Conservation (phyloP, 2,113 vertebrate genomes). For the Stomatorhinus ivindoensis region DNA sequence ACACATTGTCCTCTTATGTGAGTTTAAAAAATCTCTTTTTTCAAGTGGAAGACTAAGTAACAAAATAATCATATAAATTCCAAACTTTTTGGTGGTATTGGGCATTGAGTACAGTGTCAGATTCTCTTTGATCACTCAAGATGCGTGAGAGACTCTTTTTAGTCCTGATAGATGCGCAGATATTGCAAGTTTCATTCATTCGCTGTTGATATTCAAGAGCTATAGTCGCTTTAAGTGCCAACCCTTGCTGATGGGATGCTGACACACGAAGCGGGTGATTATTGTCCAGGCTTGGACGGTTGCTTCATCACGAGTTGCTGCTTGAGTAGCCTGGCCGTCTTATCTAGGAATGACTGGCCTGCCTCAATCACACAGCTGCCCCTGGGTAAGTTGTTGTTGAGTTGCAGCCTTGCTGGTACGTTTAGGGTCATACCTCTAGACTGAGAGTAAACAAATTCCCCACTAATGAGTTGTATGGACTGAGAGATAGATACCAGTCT, state of each 20-base stretch:
- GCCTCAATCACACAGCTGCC: constrained; percentile 43
- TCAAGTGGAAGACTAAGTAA: not conserved
- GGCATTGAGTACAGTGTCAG: not conserved
- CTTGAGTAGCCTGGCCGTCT: constrained; percentile 39
- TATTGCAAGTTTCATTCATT: not conserved
- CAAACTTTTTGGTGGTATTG: not conserved
- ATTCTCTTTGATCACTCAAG: not conserved
- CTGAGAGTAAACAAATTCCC: constrained; percentile 63
- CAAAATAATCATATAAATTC: not conserved
- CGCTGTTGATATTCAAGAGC: not conserved
- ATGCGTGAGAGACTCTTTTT: not conserved
- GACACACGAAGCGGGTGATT: not conserved
- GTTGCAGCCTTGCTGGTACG: constrained; percentile 58
- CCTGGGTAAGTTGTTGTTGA: constrained; percentile 61
- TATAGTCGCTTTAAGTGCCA: not conserved
- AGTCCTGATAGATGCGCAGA: not conserved
- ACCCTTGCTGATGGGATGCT: not conserved
- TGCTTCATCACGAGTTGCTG: constrained; percentile 51
- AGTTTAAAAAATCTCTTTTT: not conserved
- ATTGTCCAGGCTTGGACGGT: constrained; percentile 29
- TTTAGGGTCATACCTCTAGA: constrained; percentile 58
- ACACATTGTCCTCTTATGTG: not conserved
- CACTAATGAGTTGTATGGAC: constrained; percentile 51
- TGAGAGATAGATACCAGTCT: constrained; percentile 7
- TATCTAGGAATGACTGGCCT: constrained; percentile 41